Conservation (phyloP, 2,888 invertebrate genomes). For the Lepidonotus clava region DNA sequence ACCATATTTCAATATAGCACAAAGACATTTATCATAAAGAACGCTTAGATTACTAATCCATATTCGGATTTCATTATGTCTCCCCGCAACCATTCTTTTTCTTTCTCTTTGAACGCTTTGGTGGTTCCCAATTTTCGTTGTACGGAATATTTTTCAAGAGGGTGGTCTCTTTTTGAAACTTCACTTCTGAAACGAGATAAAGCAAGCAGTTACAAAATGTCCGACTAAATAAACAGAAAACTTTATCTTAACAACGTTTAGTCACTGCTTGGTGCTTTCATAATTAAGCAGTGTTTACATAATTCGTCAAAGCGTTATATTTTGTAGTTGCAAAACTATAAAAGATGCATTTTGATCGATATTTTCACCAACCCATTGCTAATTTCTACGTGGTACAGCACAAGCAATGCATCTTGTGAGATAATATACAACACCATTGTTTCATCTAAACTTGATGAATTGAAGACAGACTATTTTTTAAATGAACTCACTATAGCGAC, state of each 20-base stretch:
- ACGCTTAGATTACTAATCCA: too few relatives aligned
- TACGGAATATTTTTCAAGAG: constrained; percentile 5
- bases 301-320: not conserved
- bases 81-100: not conserved
- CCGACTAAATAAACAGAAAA: not conserved
- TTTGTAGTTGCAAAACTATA: not conserved
- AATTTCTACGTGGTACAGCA: too few relatives aligned
- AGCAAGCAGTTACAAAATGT: too few relatives aligned
- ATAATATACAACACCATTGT: too few relatives aligned
- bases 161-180: constrained; percentile 4
- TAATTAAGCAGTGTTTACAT: not conserved
- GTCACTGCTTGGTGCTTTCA: too few relatives aligned
- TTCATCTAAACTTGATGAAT: too few relatives aligned
- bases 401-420: too few relatives aligned
- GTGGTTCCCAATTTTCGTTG: not conserved
- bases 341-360: too few relatives aligned
- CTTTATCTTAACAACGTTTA: not conserved
- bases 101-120: not conserved
- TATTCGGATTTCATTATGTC: not conserved
- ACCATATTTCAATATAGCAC: too few relatives aligned
- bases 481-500: not conserved
- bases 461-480: too few relatives aligned
- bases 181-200: not conserved
- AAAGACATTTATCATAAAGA: too few relatives aligned
- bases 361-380: too few relatives aligned